Conservation (phyloP, 2,888 invertebrate species). For the Yponomeuta plumbellus region DNA sequence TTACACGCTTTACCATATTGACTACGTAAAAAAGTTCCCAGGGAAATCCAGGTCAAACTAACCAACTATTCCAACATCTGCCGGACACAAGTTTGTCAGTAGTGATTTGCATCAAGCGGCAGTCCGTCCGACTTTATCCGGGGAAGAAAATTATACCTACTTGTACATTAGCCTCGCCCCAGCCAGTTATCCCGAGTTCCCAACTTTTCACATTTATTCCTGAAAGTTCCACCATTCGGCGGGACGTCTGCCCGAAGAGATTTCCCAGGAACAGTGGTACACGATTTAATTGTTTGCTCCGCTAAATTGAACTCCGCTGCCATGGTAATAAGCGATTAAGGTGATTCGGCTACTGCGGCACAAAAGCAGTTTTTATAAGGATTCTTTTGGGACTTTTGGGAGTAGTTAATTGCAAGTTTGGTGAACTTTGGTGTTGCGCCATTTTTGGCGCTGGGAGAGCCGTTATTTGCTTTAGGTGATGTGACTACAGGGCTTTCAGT, state of each 20-base stretch:
- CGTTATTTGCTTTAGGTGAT: neutral
- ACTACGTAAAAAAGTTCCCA: too few species aligned
- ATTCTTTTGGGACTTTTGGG: neutral
- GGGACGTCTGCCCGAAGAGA: conserved; percentile 24
- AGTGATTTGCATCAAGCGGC: conserved; percentile 4
- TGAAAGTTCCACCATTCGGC: conserved; percentile 43
- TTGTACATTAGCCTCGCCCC: conserved; percentile 2
- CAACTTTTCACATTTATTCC: conserved; percentile 61
- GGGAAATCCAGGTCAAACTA: neutral
- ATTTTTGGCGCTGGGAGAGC: neutral
- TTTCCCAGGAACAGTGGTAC: conserved; percentile 21
- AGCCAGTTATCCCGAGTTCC: conserved; percentile 13
- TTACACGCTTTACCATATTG: too few species aligned
- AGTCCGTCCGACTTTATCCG: conserved; percentile 2
- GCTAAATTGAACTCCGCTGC: conserved; percentile 29
- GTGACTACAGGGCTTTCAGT: neutral
- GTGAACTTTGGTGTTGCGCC: neutral
- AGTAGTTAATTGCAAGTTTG: neutral
- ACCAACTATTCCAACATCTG: neutral
- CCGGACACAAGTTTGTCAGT: neutral
- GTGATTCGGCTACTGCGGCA: neutral
- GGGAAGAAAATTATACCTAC: conserved; percentile 5
- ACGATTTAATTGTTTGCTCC: conserved; percentile 36
- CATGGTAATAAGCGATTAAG: conserved; percentile 27
- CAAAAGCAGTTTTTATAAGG: neutral